These are phyloP conservation scores for Phoenicopterus ruber DNA, from an alignment of 2,113 vertebrate species.

Conservation along the genomic window DNA sequence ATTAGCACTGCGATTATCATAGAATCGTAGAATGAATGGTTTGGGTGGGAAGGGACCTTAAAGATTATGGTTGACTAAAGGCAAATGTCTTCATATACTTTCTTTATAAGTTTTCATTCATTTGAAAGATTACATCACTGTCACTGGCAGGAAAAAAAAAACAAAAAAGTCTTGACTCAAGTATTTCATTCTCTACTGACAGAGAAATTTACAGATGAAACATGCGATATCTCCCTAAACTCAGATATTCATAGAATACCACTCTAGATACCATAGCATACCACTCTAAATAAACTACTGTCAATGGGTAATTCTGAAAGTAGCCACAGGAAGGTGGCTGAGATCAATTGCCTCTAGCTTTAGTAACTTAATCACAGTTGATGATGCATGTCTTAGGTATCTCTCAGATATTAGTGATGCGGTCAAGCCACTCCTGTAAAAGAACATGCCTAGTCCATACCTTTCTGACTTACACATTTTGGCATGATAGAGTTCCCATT, in stretches of 20 bases:
- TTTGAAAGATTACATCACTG: neutral
- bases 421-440: neutral
- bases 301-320: neutral
- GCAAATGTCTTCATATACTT: neutral
- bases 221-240: rapidly evolving
- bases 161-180: neutral
- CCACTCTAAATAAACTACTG: neutral
- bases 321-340: neutral
- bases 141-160: neutral
- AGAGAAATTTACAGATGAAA: neutral
- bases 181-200: neutral
- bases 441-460: neutral
- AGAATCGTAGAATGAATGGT: too few relatives aligned
- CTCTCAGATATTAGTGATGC: neutral
- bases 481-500: neutral
- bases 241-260: neutral
- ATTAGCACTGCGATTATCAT: neutral
- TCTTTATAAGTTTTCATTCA: neutral
- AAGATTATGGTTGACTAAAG: neutral
- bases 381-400: neutral
- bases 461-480: neutral
- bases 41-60: too few relatives aligned
- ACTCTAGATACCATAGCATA: neutral
- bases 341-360: neutral
- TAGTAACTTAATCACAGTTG: neutral